These are phyloP conservation scores for Oreochromis tanganicae DNA, from an alignment of 2,113 vertebrate species.

Conservation along the genomic window DNA sequence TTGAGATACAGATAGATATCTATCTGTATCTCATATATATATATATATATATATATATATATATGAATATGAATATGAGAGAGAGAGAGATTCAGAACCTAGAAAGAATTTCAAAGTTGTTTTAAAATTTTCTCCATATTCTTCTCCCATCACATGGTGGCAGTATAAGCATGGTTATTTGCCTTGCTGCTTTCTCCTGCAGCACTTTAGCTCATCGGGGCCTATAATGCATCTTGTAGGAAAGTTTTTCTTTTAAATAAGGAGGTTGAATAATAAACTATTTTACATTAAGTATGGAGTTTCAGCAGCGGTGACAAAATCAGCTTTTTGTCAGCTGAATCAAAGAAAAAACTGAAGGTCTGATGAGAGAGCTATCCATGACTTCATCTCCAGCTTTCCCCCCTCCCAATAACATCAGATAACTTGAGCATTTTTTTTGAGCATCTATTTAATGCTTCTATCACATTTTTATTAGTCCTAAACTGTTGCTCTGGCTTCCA, in stretches of 20 bases:
- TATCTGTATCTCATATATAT: no score
- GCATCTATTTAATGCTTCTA: not conserved
- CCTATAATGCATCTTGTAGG: not conserved
- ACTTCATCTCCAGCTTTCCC: not conserved
- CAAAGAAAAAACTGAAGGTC: not conserved
- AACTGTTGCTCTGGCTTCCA: not conserved
- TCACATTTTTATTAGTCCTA: not conserved
- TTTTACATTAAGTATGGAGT: not conserved
- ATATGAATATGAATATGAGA: no score
- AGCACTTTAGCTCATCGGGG: not conserved
- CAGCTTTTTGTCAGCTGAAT: not conserved
- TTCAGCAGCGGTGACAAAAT: not conserved
- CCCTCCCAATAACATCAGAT: not conserved
- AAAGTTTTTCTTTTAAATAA: not conserved
- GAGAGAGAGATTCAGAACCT: not conserved
- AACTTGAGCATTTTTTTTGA: not conserved
- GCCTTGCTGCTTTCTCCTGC: not conserved
- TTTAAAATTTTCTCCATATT: not conserved
- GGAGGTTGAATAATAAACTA: not conserved
- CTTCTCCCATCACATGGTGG: constrained; percentile 25
- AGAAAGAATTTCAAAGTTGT: not conserved
- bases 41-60: not conserved
- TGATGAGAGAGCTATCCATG: not conserved
- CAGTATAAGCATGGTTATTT: not conserved
- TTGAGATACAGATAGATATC: not conserved